Base-by-base conservation (phyloP, 2,888 invertebrate species). In the Parthenolecanium corni region DNA sequence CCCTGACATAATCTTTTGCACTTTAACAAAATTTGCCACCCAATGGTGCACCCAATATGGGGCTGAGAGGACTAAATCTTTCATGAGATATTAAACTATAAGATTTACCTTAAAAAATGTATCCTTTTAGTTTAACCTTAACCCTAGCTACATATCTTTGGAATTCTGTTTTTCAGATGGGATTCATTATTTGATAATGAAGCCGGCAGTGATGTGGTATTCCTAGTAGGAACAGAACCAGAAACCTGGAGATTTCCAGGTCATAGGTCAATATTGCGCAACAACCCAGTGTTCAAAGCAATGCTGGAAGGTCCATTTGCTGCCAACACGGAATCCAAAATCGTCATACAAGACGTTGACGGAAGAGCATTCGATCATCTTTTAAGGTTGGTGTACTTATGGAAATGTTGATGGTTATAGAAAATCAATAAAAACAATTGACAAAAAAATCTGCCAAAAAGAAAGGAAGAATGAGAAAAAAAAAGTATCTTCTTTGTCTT, bases 181-280 rank as follows among this genome's bases (percentile, higher is more conserved):
- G 49, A 58, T 49, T 31, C 42, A 21, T 52, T 79, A 38, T 78
- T 77, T 68, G 78, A 79, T 68, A 74, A 76, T 66, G 80, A 80
- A 72, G 75, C 74, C 63, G 78, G 78, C 66, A 79, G 80, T 67
- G 83, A 82, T 72, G 78, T 82, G 65, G 76, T 77, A 42, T 81
- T 82, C 70, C 76, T 83, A 69, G 84, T 81, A 38, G 84, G 84
- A 18, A 75, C 79, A 67, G 79, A 79, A 62, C 79, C 79, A 21
- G 81, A 82, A 69, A 80, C 80, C 18, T 83, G 82, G 80, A 77
- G 82, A 64, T 80, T 83, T 70, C 82, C 82, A n/a, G 83, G 82
- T 11, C 83, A 84, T 69, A 77, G 81, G 5, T 77, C 79, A 51
- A 78, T 82, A 46, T 76, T 85, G 25, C 77, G 79, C 52, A 79